These are phyloP conservation scores for Xylota segnis DNA, from an alignment of 2,888 invertebrate species.

Conservation along the genomic window DNA sequence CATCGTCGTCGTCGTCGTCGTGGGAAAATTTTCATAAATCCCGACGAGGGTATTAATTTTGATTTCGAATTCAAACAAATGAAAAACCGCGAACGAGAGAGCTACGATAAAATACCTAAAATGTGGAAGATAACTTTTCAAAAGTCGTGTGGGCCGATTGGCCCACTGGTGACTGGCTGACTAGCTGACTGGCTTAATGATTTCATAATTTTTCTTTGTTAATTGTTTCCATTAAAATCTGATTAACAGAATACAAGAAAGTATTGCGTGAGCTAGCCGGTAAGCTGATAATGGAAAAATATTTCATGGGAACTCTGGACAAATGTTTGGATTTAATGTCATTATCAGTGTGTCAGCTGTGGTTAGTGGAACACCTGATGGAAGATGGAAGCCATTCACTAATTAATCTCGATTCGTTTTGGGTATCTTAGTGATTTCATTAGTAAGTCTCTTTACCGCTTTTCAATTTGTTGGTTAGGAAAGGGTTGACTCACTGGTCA, in stretches of 20 bases:
- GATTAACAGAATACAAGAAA: constrained; percentile 24
- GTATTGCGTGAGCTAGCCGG: constrained; percentile 38
- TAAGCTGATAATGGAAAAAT: constrained; percentile 36
- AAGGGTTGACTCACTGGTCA: too few relatives aligned
- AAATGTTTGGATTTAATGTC: constrained; percentile 8
- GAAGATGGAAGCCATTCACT: background rate
- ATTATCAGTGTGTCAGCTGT: constrained; percentile 29
- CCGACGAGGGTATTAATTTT: constrained; percentile 23
- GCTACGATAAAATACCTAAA: constrained; percentile 28
- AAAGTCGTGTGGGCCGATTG: constrained; percentile 29
- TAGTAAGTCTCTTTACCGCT: background rate
- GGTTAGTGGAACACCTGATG: background rate
- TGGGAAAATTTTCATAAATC: constrained; percentile 57
- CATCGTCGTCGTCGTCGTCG: constrained; percentile 7
- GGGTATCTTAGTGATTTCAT: background rate
- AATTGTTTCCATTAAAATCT: constrained; percentile 60
- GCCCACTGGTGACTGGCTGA: constrained; percentile 6
- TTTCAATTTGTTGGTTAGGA: background rate
- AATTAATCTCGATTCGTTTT: constrained; percentile 2
- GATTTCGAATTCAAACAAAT: constrained; percentile 55
- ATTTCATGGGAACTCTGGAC: constrained; percentile 46
- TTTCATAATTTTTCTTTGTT: constrained; percentile 48
- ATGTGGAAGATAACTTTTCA: constrained; percentile 18
- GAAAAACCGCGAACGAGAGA: constrained; percentile 3
- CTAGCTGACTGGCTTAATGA: constrained; percentile 8